Conservation (phyloP, 2,888 invertebrate genomes). For the Lypha dubia region DNA sequence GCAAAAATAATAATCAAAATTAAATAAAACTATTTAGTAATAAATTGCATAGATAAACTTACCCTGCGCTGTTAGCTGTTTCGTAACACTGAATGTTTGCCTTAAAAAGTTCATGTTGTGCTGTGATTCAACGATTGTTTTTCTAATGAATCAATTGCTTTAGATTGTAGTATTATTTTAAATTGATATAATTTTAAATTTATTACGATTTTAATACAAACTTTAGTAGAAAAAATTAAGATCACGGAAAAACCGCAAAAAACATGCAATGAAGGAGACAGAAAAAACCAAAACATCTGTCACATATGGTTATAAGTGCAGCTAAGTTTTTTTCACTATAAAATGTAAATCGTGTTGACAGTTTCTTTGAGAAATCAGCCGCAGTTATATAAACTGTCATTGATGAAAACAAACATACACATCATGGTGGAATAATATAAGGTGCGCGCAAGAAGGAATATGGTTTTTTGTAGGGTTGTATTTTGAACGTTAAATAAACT, state of each 20-base stretch:
- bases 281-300: slow-evolving; percentile 36
- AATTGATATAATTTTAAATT: background rate
- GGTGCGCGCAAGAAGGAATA: too few relatives aligned
- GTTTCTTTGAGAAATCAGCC: background rate
- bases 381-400: slow-evolving; percentile 1
- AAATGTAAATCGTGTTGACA: slow-evolving; percentile 9
- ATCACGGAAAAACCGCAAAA: background rate
- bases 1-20: too few relatives aligned
- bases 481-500: too few relatives aligned
- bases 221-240: background rate
- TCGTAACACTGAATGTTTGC: slow-evolving; percentile 81
- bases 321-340: slow-evolving; percentile 10
- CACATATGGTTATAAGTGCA: background rate
- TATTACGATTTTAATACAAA: slow-evolving; percentile 19
- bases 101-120: slow-evolving; percentile 81
- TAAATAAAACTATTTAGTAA: too few relatives aligned
- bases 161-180: background rate
- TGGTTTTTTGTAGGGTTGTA: too few relatives aligned
- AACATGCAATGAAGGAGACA: slow-evolving; percentile 10
- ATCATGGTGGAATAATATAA: too few relatives aligned
- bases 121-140: background rate
- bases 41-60: slow-evolving; percentile 65
- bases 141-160: background rate
- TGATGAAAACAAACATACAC: too few relatives aligned
- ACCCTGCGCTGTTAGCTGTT: slow-evolving; percentile 81